Evolutionary conservation across 2,888 invertebrate genomes (phyloP).

Genomic region (Hetaerina titia): DNA sequence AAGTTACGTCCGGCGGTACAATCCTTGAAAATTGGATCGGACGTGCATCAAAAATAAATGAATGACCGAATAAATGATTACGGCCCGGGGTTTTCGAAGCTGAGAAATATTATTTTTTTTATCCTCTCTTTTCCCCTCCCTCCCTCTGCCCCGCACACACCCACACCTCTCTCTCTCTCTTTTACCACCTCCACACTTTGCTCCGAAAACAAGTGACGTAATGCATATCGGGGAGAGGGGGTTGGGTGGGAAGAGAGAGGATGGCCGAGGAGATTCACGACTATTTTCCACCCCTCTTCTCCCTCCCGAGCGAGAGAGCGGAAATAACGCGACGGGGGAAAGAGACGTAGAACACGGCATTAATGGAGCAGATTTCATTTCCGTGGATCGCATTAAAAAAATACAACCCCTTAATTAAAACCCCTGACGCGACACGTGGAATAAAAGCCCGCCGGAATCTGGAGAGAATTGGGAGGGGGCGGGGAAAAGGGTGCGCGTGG

Average conservation of each 20-base stretch:
- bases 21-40: background rate
- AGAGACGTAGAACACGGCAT: conserved; percentile 30
- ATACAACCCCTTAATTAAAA: conserved; percentile 54
- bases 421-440: conserved; percentile 43
- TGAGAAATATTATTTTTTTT: background rate
- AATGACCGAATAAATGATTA: background rate
- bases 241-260: too few relatives aligned
- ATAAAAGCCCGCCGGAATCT: conserved; percentile 1
- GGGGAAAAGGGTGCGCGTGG: too few relatives aligned
- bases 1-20: background rate
- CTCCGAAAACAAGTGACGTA: background rate
- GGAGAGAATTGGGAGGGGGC: background rate
- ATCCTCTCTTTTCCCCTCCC: background rate
- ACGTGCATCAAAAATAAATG: conserved; percentile 9
- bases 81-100: background rate
- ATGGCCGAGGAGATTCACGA: background rate
- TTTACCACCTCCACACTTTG: background rate
- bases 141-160: too few relatives aligned
- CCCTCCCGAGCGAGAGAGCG: background rate
- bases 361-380: conserved; percentile 61
- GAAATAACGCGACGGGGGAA: background rate
- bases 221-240: background rate
- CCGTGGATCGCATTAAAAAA: conserved; percentile 27
- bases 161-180: too few relatives aligned
- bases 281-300: background rate